Evolutionary conservation across 2,888 invertebrate species (phyloP), one percentile per base, ranked within the genome.

Genomic region (Cordilura impudica): DNA sequence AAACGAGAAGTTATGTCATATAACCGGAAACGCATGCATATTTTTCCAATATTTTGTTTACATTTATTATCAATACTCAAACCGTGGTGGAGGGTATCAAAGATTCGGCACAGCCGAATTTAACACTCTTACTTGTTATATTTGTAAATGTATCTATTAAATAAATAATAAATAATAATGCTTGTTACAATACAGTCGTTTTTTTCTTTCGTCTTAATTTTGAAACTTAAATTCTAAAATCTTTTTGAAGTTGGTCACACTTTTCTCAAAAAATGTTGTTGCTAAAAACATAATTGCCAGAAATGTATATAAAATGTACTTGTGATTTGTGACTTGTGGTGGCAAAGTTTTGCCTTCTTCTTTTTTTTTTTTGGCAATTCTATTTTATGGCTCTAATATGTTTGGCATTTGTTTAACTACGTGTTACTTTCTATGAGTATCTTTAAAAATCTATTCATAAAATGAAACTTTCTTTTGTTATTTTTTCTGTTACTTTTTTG

Each of bases 361-460:
- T n/a, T n/a, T n/a, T n/a, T n/a, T n/a, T n/a, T 35, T 56, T 67
- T 69, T 72, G 67, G 72, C 72, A 67, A n/a, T 56, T 2, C 49
- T 23, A 53, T 65, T 29, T 35, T 39, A 66, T 65, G 53, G 2
- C 51, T 78, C 43, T 56, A 58, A 69, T 73, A 54, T 66, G 39
- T 47, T 63, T 73, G 56, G 56, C 61, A 54, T 43, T 54, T 69
- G 31, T 58, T 23, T 21, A 26, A 51, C 39, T 69, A 69, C 72
- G 63, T 78, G 78, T 53, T 73, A 73, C 51, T 63, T 69, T 21
- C n/a, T 35, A 45, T 21, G 4, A n/a, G 19, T 26, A 23, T 29
- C 14, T 23, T 51, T 47, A 16, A 12, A 43, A 5, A 45, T 56
- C 49, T 16, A 39, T 26, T 23, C 18, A 73, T 67, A 39, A 67